These are phyloP conservation scores for Callimico goeldii DNA, from an alignment of 2,797 vertebrate genomes.

Conservation along the genomic window DNA sequence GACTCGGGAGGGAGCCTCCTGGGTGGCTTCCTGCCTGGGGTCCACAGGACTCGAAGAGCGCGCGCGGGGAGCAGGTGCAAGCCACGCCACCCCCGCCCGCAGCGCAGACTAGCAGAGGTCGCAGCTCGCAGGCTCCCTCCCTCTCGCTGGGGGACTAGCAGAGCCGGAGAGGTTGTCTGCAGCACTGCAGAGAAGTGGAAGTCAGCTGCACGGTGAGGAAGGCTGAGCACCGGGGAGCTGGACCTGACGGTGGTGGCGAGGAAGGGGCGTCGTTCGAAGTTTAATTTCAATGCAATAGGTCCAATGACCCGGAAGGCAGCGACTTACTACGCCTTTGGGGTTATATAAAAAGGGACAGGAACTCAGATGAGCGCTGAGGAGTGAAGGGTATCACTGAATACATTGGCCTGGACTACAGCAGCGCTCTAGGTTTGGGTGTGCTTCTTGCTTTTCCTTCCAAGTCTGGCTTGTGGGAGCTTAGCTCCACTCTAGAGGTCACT, in stretches of 20 bases:
- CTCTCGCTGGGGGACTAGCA: background rate
- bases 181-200: background rate
- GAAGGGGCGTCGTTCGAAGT: background rate
- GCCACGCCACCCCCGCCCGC: background rate
- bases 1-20: background rate
- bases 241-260: background rate
- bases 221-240: background rate
- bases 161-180: background rate
- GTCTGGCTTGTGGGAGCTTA: slow-evolving; percentile 9
- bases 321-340: background rate
- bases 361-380: background rate
- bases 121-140: background rate
- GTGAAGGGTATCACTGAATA: background rate
- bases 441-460: accelerated
- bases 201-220: background rate
- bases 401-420: background rate
- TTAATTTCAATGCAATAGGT: background rate
- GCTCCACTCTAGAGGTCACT: slow-evolving; percentile 73
- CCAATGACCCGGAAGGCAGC: background rate
- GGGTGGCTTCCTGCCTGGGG: too few species aligned
- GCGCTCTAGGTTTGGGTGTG: background rate
- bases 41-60: background rate
- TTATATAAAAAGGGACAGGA: background rate
- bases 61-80: background rate
- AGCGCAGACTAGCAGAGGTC: background rate